Conservation (phyloP, 2,888 invertebrate genomes). For the Heliconius ismenius region DNA sequence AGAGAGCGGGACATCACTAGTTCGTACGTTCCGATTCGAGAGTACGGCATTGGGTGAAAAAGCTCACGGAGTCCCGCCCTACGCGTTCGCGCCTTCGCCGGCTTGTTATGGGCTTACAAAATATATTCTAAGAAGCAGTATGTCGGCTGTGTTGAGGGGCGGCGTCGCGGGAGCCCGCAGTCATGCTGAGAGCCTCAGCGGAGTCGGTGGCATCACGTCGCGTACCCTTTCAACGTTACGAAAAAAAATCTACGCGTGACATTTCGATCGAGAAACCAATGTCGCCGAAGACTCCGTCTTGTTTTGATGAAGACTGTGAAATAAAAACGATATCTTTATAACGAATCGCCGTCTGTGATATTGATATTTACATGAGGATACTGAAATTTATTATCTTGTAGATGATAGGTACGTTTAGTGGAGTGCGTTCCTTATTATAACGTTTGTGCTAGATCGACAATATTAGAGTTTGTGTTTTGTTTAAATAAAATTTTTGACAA, state of each 20-base stretch:
- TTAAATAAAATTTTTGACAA: background rate
- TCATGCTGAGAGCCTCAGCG: conserved; percentile 81
- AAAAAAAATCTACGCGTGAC: conserved; percentile 73
- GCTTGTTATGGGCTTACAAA: conserved; percentile 58
- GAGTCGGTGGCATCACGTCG: conserved; percentile 78
- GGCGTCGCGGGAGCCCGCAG: conserved; percentile 80
- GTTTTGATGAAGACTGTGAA: conserved; percentile 54
- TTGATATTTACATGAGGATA: conserved; percentile 65
- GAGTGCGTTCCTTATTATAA: conserved; percentile 58
- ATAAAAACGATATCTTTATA: conserved; percentile 63
- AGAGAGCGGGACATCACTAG: conserved; percentile 57
- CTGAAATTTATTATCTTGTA: conserved; percentile 62
- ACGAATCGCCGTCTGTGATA: conserved; percentile 76
- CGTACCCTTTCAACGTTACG: conserved; percentile 70
- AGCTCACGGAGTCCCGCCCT: conserved; percentile 73
- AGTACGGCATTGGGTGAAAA: conserved; percentile 72
- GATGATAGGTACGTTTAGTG: conserved; percentile 62
- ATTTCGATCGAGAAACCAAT: conserved; percentile 66
- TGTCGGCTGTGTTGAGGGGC: conserved; percentile 76
- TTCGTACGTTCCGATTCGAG: conserved; percentile 46
- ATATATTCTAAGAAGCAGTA: conserved; percentile 77
- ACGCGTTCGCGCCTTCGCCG: conserved; percentile 69
- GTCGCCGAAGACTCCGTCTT: conserved; percentile 54
- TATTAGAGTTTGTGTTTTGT: conserved; percentile 41
- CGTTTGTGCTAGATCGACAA: conserved; percentile 51